Base-by-base conservation (phyloP, 2,113 vertebrate genomes). In the Ctenomys sociabilis region DNA sequence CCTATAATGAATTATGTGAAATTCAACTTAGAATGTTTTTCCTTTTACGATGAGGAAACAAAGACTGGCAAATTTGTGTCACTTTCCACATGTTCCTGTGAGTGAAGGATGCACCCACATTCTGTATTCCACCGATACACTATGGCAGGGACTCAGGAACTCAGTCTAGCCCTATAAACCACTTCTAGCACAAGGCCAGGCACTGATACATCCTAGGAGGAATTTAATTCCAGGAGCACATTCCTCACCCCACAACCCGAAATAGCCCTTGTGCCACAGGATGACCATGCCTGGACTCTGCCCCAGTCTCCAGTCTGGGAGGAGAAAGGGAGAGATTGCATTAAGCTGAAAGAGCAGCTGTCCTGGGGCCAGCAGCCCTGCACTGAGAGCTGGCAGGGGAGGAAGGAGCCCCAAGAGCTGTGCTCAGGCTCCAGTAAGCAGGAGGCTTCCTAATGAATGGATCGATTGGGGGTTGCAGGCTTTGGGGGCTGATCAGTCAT, bases 361-460 rank as follows among this genome's bases (percentile, higher is more conserved):
- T 17, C 85, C 45, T 32, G 21, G 49, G 35, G 24, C 75, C 68
- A 52, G 61, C 13, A 26, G 40, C 61, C 11, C 75, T n/a, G n/a
- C 1, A 10, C 59, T 26, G 68, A n/a, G 17, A 61, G 22, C 14
- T 45, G 84, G 82, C 83, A 68, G 43, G 45, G 21, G 45, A 87
- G 57, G 0, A 7, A 43, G 57, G 35, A 90, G 24, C 35, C 16
- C 0, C 14, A 75, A 66, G 82, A 49, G 49, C 45, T 32, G 57
- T 12, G 40, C 70, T 35, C 37, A 8, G n/a, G 40, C 61, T 49
- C 57, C 7, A 7, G 37, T 70, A 85, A 24, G 13, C 59, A 88
- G 82, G 35, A 93, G 37, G 61, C 73, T 84, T 95, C 94, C 72
- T 57, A 70, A 63, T 85, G 91, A 96, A 93, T 75, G 68, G 77